These are phyloP conservation scores for Capreolus pygargus DNA, from an alignment of 2,113 vertebrate species.

Conservation along the genomic window DNA sequence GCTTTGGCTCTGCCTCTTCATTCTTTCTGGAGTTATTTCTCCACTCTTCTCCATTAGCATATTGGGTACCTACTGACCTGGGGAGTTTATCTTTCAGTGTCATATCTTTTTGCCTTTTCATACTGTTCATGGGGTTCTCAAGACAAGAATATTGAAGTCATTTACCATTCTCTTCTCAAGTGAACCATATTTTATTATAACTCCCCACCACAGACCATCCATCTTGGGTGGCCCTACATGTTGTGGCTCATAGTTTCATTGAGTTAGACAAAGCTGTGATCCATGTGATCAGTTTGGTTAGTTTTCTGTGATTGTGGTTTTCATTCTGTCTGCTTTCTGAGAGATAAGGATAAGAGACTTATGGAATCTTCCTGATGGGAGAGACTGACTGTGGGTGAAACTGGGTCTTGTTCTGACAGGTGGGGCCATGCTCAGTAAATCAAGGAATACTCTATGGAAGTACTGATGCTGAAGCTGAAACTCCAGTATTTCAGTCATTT, in stretches of 20 bases:
- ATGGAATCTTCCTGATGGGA: not conserved
- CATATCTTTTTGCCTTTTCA: not conserved
- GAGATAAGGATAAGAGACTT: not conserved
- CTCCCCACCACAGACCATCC: accelerated
- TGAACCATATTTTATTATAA: not conserved
- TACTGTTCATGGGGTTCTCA: not conserved
- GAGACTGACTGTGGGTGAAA: not conserved
- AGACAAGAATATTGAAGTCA: not conserved
- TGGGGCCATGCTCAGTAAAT: not conserved
- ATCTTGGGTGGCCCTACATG: not conserved
- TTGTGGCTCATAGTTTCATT: not conserved
- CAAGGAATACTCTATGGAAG: not conserved
- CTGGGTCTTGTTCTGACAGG: not conserved
- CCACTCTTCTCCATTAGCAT: not conserved
- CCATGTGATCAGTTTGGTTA: not conserved
- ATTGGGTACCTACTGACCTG: not conserved
- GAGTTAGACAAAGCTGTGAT: not conserved
- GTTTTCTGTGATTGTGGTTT: not conserved
- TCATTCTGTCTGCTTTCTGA: not conserved
- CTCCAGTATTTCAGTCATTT: not conserved
- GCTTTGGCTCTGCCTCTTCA: not conserved
- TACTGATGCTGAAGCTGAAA: not conserved
- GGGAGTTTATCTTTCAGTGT: not conserved
- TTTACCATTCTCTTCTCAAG: not conserved
- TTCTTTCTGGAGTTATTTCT: not conserved